Base-by-base conservation (phyloP, 2,797 vertebrate genomes). In the Pitangus sulphuratus region DNA sequence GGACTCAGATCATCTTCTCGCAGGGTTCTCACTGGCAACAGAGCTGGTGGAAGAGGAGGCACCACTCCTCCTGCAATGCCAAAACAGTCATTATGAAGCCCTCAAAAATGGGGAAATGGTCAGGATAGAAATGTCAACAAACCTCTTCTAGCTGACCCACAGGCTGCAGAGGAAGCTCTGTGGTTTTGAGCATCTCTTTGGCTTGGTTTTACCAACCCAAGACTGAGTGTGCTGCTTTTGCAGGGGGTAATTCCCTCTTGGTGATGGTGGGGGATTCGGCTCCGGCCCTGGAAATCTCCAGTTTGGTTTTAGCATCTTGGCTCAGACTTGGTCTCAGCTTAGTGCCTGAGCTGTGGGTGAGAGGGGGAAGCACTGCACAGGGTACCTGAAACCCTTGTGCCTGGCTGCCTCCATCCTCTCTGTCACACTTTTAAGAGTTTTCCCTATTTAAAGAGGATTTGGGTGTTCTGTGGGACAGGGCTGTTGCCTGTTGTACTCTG, bases 21-120 rank as follows among this genome's bases (percentile, higher is more conserved):
- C 25, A 1, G 3, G 33, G 56, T 42, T 88, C 19, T 74, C 35
- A 47, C 42, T 3, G 12, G 54, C 66, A 61, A 26, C 28, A 47
- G 58, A 54, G 60, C 71, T 51, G 33, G 33, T 60, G 33, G 40
- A 80, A 83, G 82, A 70, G 72, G 76, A 89, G 74, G 26, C 33
- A 64, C 53, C 0, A 1, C 61, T 89, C 9, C 47, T 77, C 47
- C 84, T 80, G 44, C 57, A 33, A 5, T 75, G 31, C 48, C 90
- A 71, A 93, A 91, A 45, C 50, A 70, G 88, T 86, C 50, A 91
- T 91, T 91, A 78, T 16, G 50, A 81, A 84, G 15, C 72, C 91
- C 93, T 90, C 87, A 91, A 78, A 87, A 94, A 86, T 4, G 56
- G 82, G 72, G 66, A 91, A 91, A 69, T 71, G 91, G 61, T 78